Evolutionary conservation across 2,797 vertebrate species (phyloP).

Genomic region (Danio kyathit): DNA sequence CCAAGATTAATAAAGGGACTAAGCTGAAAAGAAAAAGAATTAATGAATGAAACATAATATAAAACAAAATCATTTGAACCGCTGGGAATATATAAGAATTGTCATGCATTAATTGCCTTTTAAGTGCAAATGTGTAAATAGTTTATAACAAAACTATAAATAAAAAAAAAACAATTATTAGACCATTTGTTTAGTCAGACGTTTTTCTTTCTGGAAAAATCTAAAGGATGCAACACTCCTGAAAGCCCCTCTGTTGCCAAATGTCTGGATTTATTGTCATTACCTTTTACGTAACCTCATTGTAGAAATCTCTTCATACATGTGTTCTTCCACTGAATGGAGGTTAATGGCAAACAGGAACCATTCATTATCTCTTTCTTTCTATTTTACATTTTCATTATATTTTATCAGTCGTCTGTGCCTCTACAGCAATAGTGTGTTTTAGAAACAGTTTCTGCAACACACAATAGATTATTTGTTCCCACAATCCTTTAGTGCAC

Average conservation of each 20-base stretch:
- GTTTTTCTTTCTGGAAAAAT: no score
- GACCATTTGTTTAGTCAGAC: no score
- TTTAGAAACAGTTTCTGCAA: not conserved
- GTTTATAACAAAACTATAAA: no score
- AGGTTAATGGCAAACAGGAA: not conserved
- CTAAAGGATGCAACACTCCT: no score
- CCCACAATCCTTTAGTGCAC: not conserved
- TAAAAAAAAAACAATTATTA: no score
- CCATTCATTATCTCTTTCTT: not conserved
- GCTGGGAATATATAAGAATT: no score
- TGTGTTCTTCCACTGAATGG: not conserved
- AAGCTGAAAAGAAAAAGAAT: no score
- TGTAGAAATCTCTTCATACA: not conserved
- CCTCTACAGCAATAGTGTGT: not conserved
- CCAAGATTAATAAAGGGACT: no score
- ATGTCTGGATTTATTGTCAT: not conserved
- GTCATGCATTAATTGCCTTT: no score
- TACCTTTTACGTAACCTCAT: not conserved
- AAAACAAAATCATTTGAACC: not conserved
- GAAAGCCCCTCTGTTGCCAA: not conserved
- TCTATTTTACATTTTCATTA: not conserved
- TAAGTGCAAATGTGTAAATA: no score
- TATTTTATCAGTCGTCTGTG: not conserved
- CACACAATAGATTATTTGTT: not conserved
- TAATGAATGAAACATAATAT: no score